These are phyloP conservation scores for Ptycholaimellus sp. DNA, from an alignment of 2,888 invertebrate species.

Conservation along the genomic window DNA sequence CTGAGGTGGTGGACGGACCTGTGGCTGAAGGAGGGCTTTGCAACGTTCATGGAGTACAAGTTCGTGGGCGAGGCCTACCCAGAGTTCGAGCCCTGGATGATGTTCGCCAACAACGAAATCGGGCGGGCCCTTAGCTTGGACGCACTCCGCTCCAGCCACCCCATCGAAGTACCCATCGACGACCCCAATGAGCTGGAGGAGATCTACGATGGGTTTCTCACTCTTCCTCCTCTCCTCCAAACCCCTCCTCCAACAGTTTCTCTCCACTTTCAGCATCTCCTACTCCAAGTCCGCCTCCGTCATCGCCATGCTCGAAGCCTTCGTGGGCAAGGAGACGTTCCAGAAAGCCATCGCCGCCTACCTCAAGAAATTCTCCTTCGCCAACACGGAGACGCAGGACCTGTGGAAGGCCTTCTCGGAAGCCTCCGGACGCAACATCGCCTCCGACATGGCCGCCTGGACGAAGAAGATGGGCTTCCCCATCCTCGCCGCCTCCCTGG, in stretches of 20 bases:
- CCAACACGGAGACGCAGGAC: conserved; percentile 73
- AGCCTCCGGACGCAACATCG: conserved; percentile 57
- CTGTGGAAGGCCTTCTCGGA: conserved; percentile 68
- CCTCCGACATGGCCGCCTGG: conserved; percentile 81
- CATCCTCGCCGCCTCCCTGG: conserved; percentile 40
- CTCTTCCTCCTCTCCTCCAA: too few species aligned
- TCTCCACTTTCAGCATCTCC: conserved; percentile 55
- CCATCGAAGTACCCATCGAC: conserved; percentile 71
- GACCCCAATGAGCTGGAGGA: conserved; percentile 86
- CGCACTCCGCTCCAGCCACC: conserved; percentile 54
- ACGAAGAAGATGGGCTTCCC: conserved; percentile 86
- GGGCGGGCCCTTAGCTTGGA: conserved; percentile 55
- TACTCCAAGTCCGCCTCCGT: conserved; percentile 87
- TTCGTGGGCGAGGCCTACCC: conserved; percentile 77
- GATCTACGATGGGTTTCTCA: too few species aligned
- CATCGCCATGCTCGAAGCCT: conserved; percentile 65
- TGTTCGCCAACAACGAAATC: conserved; percentile 69
- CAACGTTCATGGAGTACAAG: conserved; percentile 77
- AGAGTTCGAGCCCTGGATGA: conserved; percentile 86
- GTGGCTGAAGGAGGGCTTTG: conserved; percentile 88
- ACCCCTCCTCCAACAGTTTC: too few species aligned
- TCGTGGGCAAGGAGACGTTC: conserved; percentile 52
- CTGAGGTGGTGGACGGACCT: too few species aligned
- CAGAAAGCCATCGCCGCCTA: conserved; percentile 68
- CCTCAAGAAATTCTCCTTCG: conserved; percentile 57